Evolutionary conservation across 2,888 invertebrate genomes (phyloP).

Genomic region (Entomobrya proxima): DNA sequence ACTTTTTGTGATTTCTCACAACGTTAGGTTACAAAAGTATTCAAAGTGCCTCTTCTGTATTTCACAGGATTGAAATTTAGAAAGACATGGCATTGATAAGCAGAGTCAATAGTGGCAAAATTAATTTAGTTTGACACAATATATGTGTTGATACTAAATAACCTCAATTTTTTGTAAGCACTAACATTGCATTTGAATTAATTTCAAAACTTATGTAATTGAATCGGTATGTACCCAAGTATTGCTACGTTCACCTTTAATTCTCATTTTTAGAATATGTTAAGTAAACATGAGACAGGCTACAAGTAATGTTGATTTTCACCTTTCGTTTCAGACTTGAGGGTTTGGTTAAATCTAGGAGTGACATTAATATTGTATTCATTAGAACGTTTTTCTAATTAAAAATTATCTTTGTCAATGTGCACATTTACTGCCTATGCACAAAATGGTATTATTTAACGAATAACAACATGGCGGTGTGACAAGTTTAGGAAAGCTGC

Average conservation of each 20-base stretch:
- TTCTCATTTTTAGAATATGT: background rate
- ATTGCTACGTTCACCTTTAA: background rate
- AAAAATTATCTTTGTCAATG: background rate
- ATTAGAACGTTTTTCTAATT: background rate
- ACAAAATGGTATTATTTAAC: conserved; percentile 38
- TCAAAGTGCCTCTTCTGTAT: conserved; percentile 62
- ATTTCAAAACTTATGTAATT: background rate
- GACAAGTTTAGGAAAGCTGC: background rate
- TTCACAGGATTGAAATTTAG: conserved; percentile 59
- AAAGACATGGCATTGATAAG: conserved; percentile 36
- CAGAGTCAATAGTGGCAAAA: background rate
- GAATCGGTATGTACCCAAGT: background rate
- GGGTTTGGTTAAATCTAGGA: background rate
- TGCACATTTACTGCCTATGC: conserved; percentile 26
- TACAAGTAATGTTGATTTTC: too few species aligned
- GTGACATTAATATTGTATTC: too few species aligned
- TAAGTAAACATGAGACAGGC: too few species aligned
- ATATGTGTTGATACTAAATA: background rate
- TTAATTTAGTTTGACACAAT: background rate
- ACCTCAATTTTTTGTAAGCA: too few species aligned
- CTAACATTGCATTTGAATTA: background rate
- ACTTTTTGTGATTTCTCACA: too few species aligned
- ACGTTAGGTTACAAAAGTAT: too few species aligned
- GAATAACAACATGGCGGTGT: background rate
- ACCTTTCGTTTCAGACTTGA: too few species aligned